These are phyloP conservation scores for Strix aluco DNA, from an alignment of 2,113 vertebrate genomes.

Conservation along the genomic window DNA sequence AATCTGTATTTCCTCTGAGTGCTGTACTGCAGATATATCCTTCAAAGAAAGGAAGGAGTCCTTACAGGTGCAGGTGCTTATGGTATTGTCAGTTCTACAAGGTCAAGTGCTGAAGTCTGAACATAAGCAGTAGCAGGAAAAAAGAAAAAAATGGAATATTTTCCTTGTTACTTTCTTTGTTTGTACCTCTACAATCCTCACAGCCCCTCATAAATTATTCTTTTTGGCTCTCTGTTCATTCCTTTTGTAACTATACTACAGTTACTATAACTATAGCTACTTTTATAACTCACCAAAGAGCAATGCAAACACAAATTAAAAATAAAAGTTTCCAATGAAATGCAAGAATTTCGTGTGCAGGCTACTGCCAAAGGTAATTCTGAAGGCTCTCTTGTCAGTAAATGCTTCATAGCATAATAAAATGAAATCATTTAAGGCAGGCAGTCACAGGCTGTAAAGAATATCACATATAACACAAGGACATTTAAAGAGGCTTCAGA, in stretches of 20 bases:
- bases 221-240: background rate
- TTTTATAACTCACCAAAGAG: background rate
- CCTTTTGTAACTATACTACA: background rate
- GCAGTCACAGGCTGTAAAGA: constrained; percentile 35
- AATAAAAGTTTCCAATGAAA: background rate
- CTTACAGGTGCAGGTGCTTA: background rate
- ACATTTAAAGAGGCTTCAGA: constrained; percentile 56
- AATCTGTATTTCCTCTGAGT: background rate
- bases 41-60: background rate
- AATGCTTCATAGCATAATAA: constrained; percentile 33
- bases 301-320: background rate
- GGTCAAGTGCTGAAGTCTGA: background rate
- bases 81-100: background rate
- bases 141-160: fast-evolving
- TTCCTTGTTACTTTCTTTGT: background rate
- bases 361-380: constrained; percentile 6
- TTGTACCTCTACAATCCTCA: background rate
- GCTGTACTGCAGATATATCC: background rate
- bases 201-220: background rate
- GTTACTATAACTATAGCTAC: background rate
- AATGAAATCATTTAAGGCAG: constrained; percentile 48
- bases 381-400: constrained; percentile 14
- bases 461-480: constrained; percentile 17
- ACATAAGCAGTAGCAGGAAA: background rate
- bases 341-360: background rate